A percentile compares a stretch with the other conserved stretches of the same genome.
Evolutionary conservation across 2,888 invertebrate species (phyloP).

Genomic region (Gastracanthus pulcherrimus): DNA sequence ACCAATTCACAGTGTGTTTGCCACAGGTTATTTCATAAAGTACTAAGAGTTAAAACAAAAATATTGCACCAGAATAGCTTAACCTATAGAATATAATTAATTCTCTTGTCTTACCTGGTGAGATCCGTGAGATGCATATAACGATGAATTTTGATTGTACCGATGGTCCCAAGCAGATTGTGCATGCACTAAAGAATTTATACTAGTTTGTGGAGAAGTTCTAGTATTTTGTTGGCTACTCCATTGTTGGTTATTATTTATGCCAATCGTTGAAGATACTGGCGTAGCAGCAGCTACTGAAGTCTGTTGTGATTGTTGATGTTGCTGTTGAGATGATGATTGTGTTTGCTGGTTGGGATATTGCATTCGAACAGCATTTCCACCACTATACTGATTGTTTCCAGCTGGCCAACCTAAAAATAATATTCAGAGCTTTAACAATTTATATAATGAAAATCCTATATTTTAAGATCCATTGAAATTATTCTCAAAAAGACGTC

Average conservation of each 20-base stretch:
- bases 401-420: constrained; percentile 83
- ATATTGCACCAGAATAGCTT: too few species aligned
- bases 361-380: constrained; percentile 69
- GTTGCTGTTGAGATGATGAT: constrained; percentile 64
- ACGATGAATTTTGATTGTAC: constrained; percentile 73
- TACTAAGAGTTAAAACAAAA: too few species aligned
- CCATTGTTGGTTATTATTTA: constrained; percentile 70
- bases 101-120: constrained; percentile 68
- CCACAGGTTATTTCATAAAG: too few species aligned
- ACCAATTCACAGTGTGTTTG: too few species aligned
- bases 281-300: constrained; percentile 65
- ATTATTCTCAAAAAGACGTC: too few species aligned
- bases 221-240: constrained; percentile 70
- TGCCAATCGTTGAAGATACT: constrained; percentile 62
- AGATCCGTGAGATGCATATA: constrained; percentile 72
- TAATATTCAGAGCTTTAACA: too few species aligned
- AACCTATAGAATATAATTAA: too few species aligned
- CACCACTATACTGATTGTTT: constrained; percentile 77
- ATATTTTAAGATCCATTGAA: too few species aligned
- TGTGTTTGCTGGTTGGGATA: constrained; percentile 72
- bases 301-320: constrained; percentile 61
- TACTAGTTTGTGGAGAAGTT: constrained; percentile 69
- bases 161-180: constrained; percentile 75
- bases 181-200: constrained; percentile 72
- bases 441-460: too few species aligned